phyloP scores from a whole-genome alignment of 2,797 vertebrate genomes.

The Emydoidea blandingii region DNA sequence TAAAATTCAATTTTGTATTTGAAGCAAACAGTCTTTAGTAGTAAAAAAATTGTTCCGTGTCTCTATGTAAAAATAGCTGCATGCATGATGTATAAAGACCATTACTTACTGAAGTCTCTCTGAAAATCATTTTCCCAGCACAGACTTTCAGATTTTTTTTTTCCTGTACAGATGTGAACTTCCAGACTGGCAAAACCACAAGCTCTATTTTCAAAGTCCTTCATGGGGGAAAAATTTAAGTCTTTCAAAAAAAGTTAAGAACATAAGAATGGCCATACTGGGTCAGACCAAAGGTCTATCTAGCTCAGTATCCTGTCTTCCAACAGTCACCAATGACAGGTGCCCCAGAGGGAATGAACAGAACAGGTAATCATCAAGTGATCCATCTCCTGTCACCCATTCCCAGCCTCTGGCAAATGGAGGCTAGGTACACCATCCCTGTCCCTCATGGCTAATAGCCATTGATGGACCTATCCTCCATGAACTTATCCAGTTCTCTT shows the following conservation, averaged over 20 bases:
- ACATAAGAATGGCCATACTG: too few species aligned
- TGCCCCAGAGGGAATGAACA: too few species aligned
- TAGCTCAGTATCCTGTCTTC: too few species aligned
- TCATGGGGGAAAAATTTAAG: neutral
- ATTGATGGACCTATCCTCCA: too few species aligned
- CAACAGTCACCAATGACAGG: too few species aligned
- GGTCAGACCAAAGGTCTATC: too few species aligned
- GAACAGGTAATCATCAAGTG: too few species aligned
- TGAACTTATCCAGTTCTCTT: too few species aligned
- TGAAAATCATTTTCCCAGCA: constrained; percentile 13
- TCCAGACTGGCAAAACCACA: neutral
- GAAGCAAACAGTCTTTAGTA: constrained; percentile 29
- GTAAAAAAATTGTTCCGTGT: neutral
- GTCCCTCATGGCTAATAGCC: too few species aligned
- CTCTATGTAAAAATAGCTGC: neutral
- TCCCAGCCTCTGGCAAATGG: too few species aligned
- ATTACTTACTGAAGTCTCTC: neutral
- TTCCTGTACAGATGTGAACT: neutral
- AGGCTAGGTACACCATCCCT: too few species aligned
- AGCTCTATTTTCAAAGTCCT: neutral
- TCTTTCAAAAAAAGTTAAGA: neutral
- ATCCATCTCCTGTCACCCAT: too few species aligned
- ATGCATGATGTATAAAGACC: constrained; percentile 28
- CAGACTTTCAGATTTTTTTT: neutral
- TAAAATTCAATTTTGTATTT: constrained; percentile 19